phyloP scores from a whole-genome alignment of 2,888 invertebrate genomes.

The Aradus depressus region DNA sequence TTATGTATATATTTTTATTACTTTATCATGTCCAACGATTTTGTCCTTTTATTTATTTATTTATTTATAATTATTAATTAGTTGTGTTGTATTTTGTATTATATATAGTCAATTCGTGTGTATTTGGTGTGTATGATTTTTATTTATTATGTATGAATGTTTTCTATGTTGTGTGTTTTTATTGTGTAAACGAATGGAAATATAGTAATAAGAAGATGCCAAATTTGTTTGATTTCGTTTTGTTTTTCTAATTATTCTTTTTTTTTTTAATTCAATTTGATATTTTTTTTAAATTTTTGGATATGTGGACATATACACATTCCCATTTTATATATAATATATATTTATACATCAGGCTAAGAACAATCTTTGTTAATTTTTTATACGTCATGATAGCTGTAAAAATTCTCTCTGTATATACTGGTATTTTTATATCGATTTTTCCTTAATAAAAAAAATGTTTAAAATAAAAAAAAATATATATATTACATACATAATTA shows the following conservation, averaged over 20 bases:
- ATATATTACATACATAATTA: too few relatives aligned
- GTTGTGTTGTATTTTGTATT: too few relatives aligned
- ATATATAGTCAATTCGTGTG: too few relatives aligned
- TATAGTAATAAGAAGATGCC: conserved; percentile 15
- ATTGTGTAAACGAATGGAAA: not conserved
- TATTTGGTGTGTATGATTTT: conserved; percentile 20
- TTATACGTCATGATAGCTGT: conserved; percentile 11
- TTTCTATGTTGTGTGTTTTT: not conserved
- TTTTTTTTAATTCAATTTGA: too few relatives aligned
- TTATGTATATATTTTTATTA: too few relatives aligned
- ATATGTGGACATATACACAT: conserved; percentile 20
- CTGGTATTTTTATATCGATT: conserved; percentile 23
- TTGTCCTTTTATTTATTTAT: too few relatives aligned
- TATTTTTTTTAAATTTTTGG: conserved; percentile 4
- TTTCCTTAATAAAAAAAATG: too few relatives aligned
- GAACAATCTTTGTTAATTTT: conserved; percentile 26
- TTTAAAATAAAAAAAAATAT: too few relatives aligned
- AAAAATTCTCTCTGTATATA: conserved; percentile 23
- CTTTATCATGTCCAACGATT: too few relatives aligned
- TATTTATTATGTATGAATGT: conserved; percentile 27
- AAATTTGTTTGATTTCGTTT: conserved; percentile 19
- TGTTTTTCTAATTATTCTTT: too few relatives aligned
- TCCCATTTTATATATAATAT: conserved; percentile 20
- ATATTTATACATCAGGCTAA: conserved; percentile 22
- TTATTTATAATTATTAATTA: too few relatives aligned